Evolutionary conservation across 92 coral and sea anemone species (phyloP).

Genomic region (Plumapathes pennacea): DNA sequence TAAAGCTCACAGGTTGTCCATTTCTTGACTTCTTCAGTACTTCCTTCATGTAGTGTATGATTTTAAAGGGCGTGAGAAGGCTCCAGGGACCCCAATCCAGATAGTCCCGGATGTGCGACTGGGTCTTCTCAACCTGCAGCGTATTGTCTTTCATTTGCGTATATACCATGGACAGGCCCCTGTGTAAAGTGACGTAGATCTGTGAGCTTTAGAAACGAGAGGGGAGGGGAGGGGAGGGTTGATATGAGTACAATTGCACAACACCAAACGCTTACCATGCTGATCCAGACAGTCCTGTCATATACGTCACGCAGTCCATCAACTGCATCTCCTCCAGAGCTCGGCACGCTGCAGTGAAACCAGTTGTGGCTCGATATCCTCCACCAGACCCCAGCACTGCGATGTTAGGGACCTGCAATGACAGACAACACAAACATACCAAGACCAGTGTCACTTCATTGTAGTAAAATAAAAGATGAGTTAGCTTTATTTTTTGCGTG

Average conservation of each 20-base stretch:
- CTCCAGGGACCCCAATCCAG: constrained; percentile 39
- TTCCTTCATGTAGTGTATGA: constrained; percentile 23
- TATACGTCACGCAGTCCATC: constrained; percentile 44
- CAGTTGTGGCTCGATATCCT: constrained; percentile 60
- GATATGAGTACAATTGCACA: neutral
- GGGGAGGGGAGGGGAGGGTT: neutral
- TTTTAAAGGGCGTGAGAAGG: constrained; percentile 25
- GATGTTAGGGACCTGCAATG: constrained; percentile 64
- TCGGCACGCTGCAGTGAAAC: constrained; percentile 45
- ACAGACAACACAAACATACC: neutral
- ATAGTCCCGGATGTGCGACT: constrained; percentile 21
- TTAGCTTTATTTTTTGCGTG: too few relatives aligned
- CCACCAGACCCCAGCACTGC: constrained; percentile 71
- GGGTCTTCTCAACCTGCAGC: constrained; percentile 20
- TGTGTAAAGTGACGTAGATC: neutral
- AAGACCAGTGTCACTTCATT: too few relatives aligned
- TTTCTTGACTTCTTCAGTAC: constrained; percentile 23
- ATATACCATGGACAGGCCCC: constrained; percentile 52
- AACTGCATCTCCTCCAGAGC: constrained; percentile 50
- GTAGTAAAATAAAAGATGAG: neutral
- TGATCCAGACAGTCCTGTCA: constrained; percentile 55
- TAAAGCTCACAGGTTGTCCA: constrained; percentile 57
- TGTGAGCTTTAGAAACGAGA: neutral
- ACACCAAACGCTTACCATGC: constrained; percentile 44
- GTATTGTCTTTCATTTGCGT: constrained; percentile 28